These are phyloP conservation scores for Crax fasciolata DNA, from an alignment of 2,797 vertebrate genomes.

Conservation along the genomic window DNA sequence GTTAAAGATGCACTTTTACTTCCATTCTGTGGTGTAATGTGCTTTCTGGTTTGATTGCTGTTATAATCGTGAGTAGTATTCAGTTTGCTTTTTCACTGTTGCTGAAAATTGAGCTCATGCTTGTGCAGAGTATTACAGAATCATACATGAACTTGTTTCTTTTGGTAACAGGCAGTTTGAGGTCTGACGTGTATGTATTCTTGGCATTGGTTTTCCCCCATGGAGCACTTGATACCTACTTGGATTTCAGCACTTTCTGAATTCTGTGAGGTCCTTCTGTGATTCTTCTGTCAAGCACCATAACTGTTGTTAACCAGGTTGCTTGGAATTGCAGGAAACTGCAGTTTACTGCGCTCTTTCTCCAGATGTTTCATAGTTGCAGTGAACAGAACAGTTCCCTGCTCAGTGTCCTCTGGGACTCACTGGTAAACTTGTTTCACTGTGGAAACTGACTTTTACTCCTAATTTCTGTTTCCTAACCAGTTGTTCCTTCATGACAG, in stretches of 20 bases:
- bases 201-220: not conserved
- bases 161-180: not conserved
- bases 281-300: not conserved
- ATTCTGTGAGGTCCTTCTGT: not conserved
- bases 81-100: not conserved
- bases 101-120: not conserved
- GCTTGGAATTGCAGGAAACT: not conserved
- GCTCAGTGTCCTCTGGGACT: not conserved
- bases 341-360: not conserved
- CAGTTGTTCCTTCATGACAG: not conserved
- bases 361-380: not conserved
- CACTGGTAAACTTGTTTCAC: not conserved
- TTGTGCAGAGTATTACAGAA: not conserved
- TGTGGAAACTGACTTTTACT: not conserved
- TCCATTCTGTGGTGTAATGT: not conserved
- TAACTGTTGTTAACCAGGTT: not conserved
- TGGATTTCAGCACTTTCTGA: not conserved
- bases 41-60: not conserved
- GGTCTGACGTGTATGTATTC: accelerated
- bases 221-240: not conserved
- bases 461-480: not conserved
- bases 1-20: not conserved
- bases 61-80: not conserved
- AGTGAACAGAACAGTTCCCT: not conserved
- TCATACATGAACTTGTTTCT: not conserved